Evolutionary conservation across 2,797 vertebrate genomes (phyloP).

Genomic region (Cossypha heuglini): DNA sequence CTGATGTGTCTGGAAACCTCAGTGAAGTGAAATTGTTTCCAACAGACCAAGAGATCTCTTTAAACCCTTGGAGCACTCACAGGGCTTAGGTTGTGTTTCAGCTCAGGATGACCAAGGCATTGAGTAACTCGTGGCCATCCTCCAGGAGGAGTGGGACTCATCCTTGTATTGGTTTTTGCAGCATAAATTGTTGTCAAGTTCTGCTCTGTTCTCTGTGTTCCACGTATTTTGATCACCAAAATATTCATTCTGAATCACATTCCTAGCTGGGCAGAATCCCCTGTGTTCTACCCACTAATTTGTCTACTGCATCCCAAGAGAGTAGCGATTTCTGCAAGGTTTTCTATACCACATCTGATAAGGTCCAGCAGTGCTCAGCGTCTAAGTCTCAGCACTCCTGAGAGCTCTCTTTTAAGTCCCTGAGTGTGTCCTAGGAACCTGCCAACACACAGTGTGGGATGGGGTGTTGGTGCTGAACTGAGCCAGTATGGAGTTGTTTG

Average conservation of each 20-base stretch:
- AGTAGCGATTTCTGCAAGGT: background rate
- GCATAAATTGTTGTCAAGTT: background rate
- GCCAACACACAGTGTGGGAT: background rate
- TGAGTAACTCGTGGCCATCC: background rate
- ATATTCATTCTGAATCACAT: background rate
- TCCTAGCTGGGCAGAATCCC: background rate
- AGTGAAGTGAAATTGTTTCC: background rate
- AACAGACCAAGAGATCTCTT: background rate
- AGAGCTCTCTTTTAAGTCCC: background rate
- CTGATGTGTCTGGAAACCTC: background rate
- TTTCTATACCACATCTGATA: background rate
- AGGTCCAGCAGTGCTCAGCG: background rate
- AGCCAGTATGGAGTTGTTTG: background rate
- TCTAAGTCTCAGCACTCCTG: background rate
- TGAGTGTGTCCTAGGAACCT: background rate
- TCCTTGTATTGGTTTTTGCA: background rate
- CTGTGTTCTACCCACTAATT: background rate
- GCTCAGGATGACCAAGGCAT: background rate
- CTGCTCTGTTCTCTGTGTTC: background rate
- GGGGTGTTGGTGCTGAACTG: background rate
- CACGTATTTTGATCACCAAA: background rate
- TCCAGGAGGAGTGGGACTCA: background rate
- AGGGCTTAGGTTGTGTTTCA: background rate
- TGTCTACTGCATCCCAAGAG: background rate
- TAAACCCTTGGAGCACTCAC: background rate